Conservation (phyloP, 2,797 vertebrate genomes). For the Simalia tracyae region DNA sequence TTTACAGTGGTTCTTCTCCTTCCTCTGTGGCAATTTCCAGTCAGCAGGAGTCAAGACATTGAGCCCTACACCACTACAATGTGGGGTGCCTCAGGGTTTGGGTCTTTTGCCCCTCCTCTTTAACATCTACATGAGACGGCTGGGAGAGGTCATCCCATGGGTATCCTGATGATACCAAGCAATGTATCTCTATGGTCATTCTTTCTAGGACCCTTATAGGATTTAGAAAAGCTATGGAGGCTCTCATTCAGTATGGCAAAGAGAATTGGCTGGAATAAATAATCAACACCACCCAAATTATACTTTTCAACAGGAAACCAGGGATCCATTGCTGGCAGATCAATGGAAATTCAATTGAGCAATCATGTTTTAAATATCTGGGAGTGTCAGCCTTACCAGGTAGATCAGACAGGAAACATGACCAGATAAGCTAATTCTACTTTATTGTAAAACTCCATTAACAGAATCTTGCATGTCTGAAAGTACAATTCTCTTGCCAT, state of each 20-base stretch:
- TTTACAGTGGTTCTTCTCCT: not conserved
- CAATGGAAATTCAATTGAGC: no score
- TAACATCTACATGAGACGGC: not conserved
- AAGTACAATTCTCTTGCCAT: no score
- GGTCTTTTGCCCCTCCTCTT: not conserved
- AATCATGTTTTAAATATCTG: no score
- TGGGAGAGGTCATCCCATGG: not conserved
- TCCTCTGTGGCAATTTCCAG: not conserved
- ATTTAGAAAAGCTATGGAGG: not conserved
- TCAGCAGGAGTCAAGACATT: not conserved
- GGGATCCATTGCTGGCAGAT: no score
- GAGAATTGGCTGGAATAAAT: not conserved
- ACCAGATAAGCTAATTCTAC: no score
- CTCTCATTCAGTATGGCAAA: not conserved
- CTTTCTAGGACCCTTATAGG: not conserved
- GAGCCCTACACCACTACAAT: not conserved
- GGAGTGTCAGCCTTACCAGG: no score
- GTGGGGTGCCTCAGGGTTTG: not conserved
- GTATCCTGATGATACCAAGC: not conserved
- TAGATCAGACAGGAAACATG: no score
- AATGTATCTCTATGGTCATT: not conserved
- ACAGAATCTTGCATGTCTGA: no score
- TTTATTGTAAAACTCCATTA: no score
- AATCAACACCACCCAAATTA: not conserved
- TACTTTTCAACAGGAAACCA: not conserved